Evolutionary conservation across 2,888 invertebrate species (phyloP), one percentile per base, ranked within the genome.

Genomic region (Lissocephala sabroskyi): DNA sequence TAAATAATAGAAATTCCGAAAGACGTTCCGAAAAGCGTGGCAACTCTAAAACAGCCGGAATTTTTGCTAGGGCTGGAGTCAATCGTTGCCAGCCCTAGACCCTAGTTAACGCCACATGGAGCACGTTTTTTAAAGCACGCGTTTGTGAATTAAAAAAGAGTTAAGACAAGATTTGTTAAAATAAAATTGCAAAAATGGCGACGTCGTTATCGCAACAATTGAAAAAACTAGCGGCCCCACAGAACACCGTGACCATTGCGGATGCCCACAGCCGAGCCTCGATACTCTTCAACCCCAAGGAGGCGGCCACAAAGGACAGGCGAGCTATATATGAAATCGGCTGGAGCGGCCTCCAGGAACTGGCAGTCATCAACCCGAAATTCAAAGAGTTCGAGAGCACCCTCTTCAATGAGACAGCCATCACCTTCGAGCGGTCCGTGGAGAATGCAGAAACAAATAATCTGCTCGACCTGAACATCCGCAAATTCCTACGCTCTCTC

Each of bases 261-360:
- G 90, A 91, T 74, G 88, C 89, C 47, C 91, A 89, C 65, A 91
- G 89, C 67, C 88, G 90, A 39, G 88, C 91, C 9, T 97, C 98
- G 0, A 87, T 98, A 62, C 85, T 98, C 1, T 98, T 97, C 82
- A 92, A 95, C 75, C 90, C 92, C 0, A 92, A 92, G 79, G 96
- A 97, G 84, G 98, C 97, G 0, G 95, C 96, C 0, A 88, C 89
- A 33, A 90, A 96, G 70, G 94, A 94, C 73, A 89, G 91, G 41
- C 92, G 95, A 59, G 92, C 92, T 0, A 91, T 96, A 62, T 94
- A 90, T 82, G 92, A 94, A 79, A 91, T 97, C 43, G 98, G 97
- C 84, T 68, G 91, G 9, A 92, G 89, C 81, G 98, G 98, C 0
- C 86, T 98, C 0, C 89, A 91, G 54, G 96, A 97, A 77, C 86